Base-by-base conservation (phyloP, 2,888 invertebrate genomes). In the Dermolepida albohirtum region DNA sequence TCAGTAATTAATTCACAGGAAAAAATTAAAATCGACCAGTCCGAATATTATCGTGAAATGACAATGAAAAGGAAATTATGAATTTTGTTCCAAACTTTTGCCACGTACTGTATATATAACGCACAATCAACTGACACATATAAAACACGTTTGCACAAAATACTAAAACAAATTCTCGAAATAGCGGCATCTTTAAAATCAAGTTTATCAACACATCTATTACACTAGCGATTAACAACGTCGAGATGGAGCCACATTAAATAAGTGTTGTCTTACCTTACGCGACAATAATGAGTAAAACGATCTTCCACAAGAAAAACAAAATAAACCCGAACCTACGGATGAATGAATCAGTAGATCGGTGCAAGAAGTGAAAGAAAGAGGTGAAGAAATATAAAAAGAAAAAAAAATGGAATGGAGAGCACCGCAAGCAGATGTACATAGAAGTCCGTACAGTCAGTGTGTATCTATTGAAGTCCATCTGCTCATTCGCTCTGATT, bases 401-500 rank as follows among this genome's bases (percentile, higher is more conserved):
- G 10, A 11, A 44, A 57, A 57, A 59, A 44, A 44, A 44, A 44
- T 14, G 44, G 44, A 59, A 59, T 14, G 59, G 44, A 44, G n/a
- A 44, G 44, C 27, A 59, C 59, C 47, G 59, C 59, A 59, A 59
- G 59, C 59, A 59, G 59, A 59, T 59, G 59, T 57, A 59, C 59
- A 44, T 59, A 44, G 59, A 59, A 40, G 47, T 22, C 44, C 29
- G 59, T 59, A 59, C 34, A 10, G 44, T 44, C 44, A 5, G 29
- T 16, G n/a, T 27, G 59, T 34, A 34, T 59, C 59, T 44, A 59
- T 59, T 59, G 57, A 29, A 59, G 66, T 66, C 66, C 62, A 70
- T 71, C 69, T 70, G 65, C 55, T 68, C 64, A 66, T 67, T 62
- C 66, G 71, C 71, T 72, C 71, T 72, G 70, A 72, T 72, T 72